Conservation (phyloP, 2,113 vertebrate genomes). For the Pipa parva region DNA sequence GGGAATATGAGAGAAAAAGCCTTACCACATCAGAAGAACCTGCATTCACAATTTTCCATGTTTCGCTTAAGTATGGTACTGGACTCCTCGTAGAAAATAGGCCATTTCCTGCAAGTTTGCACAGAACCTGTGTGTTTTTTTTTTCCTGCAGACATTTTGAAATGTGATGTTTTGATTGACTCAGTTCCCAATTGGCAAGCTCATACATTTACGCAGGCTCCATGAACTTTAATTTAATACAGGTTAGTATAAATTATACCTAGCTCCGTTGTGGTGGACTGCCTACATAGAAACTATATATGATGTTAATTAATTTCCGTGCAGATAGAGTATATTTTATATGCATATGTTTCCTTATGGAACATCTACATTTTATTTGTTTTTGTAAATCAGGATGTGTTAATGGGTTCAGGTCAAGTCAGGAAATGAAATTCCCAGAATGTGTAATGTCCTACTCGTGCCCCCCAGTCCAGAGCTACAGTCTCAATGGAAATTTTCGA, state of each 20-base stretch:
- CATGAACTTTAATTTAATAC: constrained; percentile 1
- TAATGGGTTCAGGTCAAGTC: too few species aligned
- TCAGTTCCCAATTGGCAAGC: constrained; percentile 1
- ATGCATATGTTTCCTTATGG: too few species aligned
- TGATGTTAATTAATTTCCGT: not conserved
- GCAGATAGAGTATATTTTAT: not conserved
- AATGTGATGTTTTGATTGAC: constrained; percentile 24
- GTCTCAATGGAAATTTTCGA: too few species aligned
- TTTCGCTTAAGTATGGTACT: not conserved
- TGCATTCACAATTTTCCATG: constrained; percentile 20
- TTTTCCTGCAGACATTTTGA: not conserved
- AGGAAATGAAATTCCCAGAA: too few species aligned
- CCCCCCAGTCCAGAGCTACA: too few species aligned
- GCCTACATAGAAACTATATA: not conserved
- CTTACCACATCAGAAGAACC: constrained; percentile 31
- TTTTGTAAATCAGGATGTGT: too few species aligned
- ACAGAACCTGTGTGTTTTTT: constrained; percentile 10
- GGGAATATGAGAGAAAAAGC: not conserved
- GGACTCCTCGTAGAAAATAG: not conserved
- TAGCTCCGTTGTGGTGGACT: not conserved
- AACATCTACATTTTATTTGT: too few species aligned
- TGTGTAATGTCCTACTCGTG: too few species aligned
- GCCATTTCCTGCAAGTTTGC: not conserved
- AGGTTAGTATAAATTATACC: constrained; percentile 16
- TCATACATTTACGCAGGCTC: not conserved